Conservation (phyloP, 1,140 invertebrate species). For the Macrobrachium rosenbergii region DNA sequence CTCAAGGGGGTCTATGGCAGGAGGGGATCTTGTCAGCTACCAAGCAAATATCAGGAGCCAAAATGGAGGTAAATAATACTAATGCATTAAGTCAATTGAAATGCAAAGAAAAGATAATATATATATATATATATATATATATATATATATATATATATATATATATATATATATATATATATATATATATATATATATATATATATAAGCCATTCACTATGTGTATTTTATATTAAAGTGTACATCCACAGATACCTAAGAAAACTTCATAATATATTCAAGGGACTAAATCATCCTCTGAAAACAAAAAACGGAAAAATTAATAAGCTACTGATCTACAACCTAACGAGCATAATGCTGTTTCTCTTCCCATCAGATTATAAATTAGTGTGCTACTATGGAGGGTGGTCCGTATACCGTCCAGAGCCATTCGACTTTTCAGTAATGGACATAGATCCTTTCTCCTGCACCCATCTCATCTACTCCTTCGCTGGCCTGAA, state of each 20-base stretch:
- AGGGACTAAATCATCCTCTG: neutral
- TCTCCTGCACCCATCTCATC: conserved; percentile 84
- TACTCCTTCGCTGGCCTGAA: conserved; percentile 84
- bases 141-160: neutral
- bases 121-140: neutral
- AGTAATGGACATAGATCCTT: conserved; percentile 76
- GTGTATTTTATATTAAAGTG: too few relatives aligned
- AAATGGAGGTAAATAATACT: conserved; percentile 16
- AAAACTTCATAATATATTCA: too few relatives aligned
- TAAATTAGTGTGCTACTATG: conserved; percentile 78
- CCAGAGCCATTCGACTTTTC: conserved; percentile 78
- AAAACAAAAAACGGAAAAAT: too few relatives aligned
- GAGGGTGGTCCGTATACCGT: conserved; percentile 78
- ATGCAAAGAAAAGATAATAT: neutral
- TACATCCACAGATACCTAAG: too few relatives aligned
- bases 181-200: conserved; percentile 45
- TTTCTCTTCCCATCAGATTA: conserved; percentile 45
- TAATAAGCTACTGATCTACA: neutral
- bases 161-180: conserved; percentile 24
- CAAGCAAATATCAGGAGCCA: conserved; percentile 18
- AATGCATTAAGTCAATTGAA: neutral
- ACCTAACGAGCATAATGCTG: neutral
- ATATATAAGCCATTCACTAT: conserved; percentile 21
- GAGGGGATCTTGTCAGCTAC: conserved; percentile 24
- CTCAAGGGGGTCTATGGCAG: conserved; percentile 6